Evolutionary conservation across 2,113 vertebrate species (phyloP), one percentile per base, ranked within the genome.

Genomic region (Polyodon spathula): DNA sequence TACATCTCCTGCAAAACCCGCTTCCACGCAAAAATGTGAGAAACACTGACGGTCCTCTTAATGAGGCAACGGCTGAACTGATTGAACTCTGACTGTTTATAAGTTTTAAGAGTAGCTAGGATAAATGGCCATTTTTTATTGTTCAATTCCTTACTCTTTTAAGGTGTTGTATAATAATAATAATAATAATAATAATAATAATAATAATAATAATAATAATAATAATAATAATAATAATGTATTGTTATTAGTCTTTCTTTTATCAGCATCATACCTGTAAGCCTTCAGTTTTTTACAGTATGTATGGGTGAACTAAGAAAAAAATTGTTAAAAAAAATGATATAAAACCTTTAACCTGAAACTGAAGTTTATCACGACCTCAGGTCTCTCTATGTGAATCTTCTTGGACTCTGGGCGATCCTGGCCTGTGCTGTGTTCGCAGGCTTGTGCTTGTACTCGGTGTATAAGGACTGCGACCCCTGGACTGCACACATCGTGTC

Each of bases 1-100:
- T 98, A 95, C 67, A 89, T 94, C 69, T 85, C 96, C 42, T 98
- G 96, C 82, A 97, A 92, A 81, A 93, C 12, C 73, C 77, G 90
- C 69, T 81, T 82, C 56, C 93, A 97, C 0, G 94, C 94, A 62
- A 93, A 90, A 89, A 2, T 93, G 95, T 98, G 81, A 95, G 93
- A 73, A 52, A 43, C 17, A 7, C 15, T 27, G 27, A 27, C 3
- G 27, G 27, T 27, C 27, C 27, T 27, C 27, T 27, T 27, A 27
- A 27, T 42, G n/a, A 38, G 4, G 4, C 27, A 27, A 27, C 9
- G 12, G 53, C 14, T 54, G 53, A 37, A 10, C 9, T 8, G 1
- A 2, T 54, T 11, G 38, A 11, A 54, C 5, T 8, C 7, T 11
- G 27, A 37, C 27, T 27, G 27, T 27, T 27, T 27, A 27, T 27